Percentiles rank a stretch among this genome's conserved stretches.
These are phyloP conservation scores for Gracilinanus agilis DNA, from an alignment of 2,113 vertebrate species.

Conservation along the genomic window DNA sequence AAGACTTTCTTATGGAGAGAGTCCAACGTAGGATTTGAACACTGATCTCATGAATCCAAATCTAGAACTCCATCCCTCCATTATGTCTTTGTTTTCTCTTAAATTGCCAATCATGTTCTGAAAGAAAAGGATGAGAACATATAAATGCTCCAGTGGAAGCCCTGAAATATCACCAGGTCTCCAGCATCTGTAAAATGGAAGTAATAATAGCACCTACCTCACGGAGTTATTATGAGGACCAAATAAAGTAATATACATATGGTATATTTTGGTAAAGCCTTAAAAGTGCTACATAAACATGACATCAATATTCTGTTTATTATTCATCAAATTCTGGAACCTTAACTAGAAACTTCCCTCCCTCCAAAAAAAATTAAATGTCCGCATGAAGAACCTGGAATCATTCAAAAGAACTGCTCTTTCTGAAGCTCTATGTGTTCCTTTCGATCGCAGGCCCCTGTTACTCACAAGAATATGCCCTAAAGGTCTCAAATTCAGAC, in stretches of 20 bases:
- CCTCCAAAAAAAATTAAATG: conserved; percentile 18
- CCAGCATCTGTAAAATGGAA: not conserved
- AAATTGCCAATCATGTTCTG: not conserved
- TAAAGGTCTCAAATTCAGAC: not conserved
- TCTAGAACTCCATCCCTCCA: not conserved
- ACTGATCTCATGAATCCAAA: not conserved
- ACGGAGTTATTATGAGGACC: not conserved
- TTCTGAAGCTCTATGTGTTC: conserved; percentile 36
- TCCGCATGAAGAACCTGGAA: conserved; percentile 21
- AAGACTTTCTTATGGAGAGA: not conserved
- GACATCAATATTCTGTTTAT: too few species aligned
- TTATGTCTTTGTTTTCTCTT: not conserved
- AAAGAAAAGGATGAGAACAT: not conserved
- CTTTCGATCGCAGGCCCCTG: not conserved
- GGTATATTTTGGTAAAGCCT: not conserved
- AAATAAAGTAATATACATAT: not conserved
- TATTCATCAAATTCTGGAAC: not conserved
- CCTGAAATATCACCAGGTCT: not conserved
- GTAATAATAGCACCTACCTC: not conserved
- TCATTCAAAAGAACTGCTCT: conserved; percentile 23
- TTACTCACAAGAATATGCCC: conserved; percentile 14
- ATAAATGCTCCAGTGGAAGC: not conserved
- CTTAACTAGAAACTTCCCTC: conserved; percentile 23
- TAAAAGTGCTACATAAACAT: not conserved
- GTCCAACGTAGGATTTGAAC: not conserved